phyloP scores from a whole-genome alignment of 2,888 invertebrate genomes.

The Ctena decussata region DNA sequence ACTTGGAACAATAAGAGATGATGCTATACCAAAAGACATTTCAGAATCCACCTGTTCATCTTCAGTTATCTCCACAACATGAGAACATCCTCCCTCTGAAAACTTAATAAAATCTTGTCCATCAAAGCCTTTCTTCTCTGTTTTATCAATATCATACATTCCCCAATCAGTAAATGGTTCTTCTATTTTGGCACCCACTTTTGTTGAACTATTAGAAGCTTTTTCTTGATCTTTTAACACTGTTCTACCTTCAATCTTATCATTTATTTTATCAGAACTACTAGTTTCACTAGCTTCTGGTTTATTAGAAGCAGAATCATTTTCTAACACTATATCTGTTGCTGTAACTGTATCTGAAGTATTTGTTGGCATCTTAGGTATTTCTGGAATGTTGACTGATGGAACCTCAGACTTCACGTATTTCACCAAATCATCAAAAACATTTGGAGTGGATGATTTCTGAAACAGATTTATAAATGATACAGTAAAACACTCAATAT shows the following conservation, averaged over 20 bases:
- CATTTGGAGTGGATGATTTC: constrained; percentile 37
- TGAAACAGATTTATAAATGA: neutral
- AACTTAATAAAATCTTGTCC: constrained; percentile 36
- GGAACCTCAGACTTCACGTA: constrained; percentile 21
- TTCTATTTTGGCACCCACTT: neutral
- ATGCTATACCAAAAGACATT: constrained; percentile 14
- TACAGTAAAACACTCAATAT: neutral
- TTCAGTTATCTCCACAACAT: constrained; percentile 1
- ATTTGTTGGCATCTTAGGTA: neutral
- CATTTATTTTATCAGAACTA: neutral
- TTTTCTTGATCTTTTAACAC: neutral
- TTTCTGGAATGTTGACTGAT: neutral
- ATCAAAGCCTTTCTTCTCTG: constrained; percentile 2
- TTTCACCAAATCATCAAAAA: constrained; percentile 49
- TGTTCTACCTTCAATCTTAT: neutral
- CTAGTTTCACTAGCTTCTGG: neutral
- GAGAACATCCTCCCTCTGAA: neutral
- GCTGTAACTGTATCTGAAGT: neutral
- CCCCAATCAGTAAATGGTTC: neutral
- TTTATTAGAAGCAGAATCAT: neutral
- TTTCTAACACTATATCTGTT: neutral
- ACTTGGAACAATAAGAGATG: neutral
- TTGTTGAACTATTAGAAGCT: neutral
- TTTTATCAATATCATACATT: neutral
- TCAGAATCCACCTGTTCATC: neutral